Evolutionary conservation across 1,140 invertebrate species (phyloP).

Genomic region (Ips typographus): DNA sequence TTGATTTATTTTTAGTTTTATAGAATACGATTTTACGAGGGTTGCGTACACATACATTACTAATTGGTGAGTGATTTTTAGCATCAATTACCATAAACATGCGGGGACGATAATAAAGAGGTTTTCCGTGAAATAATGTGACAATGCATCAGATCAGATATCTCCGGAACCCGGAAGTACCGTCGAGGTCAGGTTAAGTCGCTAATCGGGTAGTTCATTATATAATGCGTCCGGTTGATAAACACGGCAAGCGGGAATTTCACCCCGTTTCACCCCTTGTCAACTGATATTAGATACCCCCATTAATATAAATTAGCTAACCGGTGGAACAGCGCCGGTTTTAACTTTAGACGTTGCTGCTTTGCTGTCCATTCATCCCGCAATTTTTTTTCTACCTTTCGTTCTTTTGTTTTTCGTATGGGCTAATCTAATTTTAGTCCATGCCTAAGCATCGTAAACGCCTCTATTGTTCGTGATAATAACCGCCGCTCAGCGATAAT

Average conservation of each 20-base stretch:
- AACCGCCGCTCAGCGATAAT: slow-evolving; percentile 6
- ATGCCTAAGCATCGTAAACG: slow-evolving; percentile 25
- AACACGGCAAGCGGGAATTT: slow-evolving; percentile 31
- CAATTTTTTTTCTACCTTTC: slow-evolving; percentile 34
- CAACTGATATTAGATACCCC: slow-evolving; percentile 45
- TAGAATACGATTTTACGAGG: slow-evolving; percentile 4
- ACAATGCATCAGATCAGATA: slow-evolving; percentile 7
- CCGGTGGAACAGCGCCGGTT: slow-evolving; percentile 18
- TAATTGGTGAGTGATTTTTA: no score
- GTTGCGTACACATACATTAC: no score
- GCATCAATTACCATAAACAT: no score
- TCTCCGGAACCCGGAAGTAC: slow-evolving; percentile 23
- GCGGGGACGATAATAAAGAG: no score
- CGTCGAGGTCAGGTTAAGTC: slow-evolving; percentile 32
- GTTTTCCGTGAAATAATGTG: neutral
- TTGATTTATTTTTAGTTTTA: slow-evolving; percentile 29
- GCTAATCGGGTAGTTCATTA: slow-evolving; percentile 47
- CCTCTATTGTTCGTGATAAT: slow-evolving; percentile 31
- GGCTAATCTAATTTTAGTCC: slow-evolving; percentile 37
- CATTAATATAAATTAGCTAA: slow-evolving; percentile 48
- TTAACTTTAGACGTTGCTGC: slow-evolving; percentile 33
- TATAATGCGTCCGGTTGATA: slow-evolving; percentile 45
- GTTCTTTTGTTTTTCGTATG: slow-evolving; percentile 35
- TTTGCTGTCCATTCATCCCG: slow-evolving; percentile 30
- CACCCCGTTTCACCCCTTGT: slow-evolving; percentile 41